A percentile compares a stretch with the other conserved stretches of the same genome.
phyloP scores from a whole-genome alignment of 2,888 invertebrate species.

The Geophilus truncorum region DNA sequence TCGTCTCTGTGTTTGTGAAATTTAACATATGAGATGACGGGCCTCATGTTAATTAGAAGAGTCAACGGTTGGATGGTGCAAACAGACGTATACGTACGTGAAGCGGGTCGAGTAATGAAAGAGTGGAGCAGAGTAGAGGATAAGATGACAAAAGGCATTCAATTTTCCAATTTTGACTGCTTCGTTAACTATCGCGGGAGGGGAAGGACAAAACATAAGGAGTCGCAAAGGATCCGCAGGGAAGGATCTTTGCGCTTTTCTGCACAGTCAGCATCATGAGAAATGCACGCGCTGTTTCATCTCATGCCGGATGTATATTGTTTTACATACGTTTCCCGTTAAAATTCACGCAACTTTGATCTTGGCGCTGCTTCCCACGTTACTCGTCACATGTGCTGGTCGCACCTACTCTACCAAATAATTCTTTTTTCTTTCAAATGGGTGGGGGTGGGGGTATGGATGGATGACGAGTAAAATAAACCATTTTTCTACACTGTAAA shows the following conservation, averaged over 20 bases:
- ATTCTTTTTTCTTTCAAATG: too few relatives aligned
- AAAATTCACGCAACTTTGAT: background rate
- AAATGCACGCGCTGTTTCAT: background rate
- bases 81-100: background rate
- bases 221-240: background rate
- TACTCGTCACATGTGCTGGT: background rate
- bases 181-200: slow-evolving; percentile 11
- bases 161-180: slow-evolving; percentile 27
- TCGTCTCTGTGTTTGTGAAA: background rate
- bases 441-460: too few relatives aligned
- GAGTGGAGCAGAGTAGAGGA: slow-evolving; percentile 2
- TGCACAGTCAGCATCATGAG: slow-evolving; percentile 7
- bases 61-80: slow-evolving; percentile 13
- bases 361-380: background rate
- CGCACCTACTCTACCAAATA: background rate
- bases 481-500: too few relatives aligned
- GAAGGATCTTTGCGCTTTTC: slow-evolving; percentile 2
- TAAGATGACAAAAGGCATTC: slow-evolving; percentile 25
- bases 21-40: slow-evolving; percentile 16
- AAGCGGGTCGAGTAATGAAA: slow-evolving; percentile 27
- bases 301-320: slow-evolving; percentile 7
- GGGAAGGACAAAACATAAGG: slow-evolving; percentile 18
- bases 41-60: background rate
- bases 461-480: too few relatives aligned
- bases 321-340: background rate